Evolutionary conservation across 2,113 vertebrate species (phyloP), one percentile per base, ranked within the genome.

Genomic region (Brachirus orientalis): DNA sequence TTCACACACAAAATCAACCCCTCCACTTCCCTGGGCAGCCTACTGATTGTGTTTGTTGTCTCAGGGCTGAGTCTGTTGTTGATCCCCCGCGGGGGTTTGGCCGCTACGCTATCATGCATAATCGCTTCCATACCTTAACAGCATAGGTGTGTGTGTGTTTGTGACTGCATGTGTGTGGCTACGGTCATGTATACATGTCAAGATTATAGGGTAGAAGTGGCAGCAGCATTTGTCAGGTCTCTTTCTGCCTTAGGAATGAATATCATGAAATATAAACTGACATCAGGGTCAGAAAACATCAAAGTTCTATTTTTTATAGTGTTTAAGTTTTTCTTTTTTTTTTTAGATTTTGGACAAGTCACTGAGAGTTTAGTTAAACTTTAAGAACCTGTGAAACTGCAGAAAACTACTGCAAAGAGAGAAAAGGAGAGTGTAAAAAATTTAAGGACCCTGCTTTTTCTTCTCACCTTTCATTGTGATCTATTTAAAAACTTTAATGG

Each of bases 31-130:
- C 53, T 50, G 61, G 33, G 19, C 69, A 75, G 79, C 68, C 60
- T 50, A 55, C 81, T 87, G 88, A 87, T 88, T 88, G 83, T 82
- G 88, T 91, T 89, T 90, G 90, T 90, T 88, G 84, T 89, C 82
- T 83, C 87, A 84, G 88, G 56, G 84, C 82, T 83, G 46, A 80
- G 83, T 84, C 77, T 87, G 90, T 88, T 91, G 90, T 81, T 76
- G 88, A 87, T 80, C 81, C 84, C 87, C 87, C 16, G 81, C 70
- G 11, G 88, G 79, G 80, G 70, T 66, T 86, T 45, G 77, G 72
- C 78, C 55, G 60, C 76, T 72, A 60, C 75, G 69, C 86, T 91
- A 87, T 88, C 90, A 75, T 7, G 61, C 73, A 70, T 91, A 91
- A 91, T 91, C 70, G 45, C 79, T 91, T 86, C 90, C 90, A 91